Base-by-base conservation (phyloP, 2,888 invertebrate species). In the Anoplius nigerrimus region DNA sequence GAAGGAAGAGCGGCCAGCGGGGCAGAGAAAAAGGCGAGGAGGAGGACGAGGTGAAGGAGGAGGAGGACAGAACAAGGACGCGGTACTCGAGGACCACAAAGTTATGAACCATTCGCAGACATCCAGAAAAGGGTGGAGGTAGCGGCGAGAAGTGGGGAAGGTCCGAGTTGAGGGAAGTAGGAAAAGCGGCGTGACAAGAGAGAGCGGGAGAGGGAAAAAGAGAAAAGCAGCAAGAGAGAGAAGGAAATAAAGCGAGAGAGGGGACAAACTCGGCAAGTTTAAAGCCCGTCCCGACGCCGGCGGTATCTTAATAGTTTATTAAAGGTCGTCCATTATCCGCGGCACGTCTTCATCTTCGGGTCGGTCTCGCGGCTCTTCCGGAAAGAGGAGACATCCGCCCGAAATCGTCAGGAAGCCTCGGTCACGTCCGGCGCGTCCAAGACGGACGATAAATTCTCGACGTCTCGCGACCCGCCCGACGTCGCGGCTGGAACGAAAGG, bases 251-350 rank as follows among this genome's bases (percentile, higher is more conserved):
- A 22, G 4, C 48, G 42, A 60, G 54, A 24, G 24, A 45, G n/a
- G 11, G 16, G 59, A 63, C 59, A 22, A 48, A 43, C 59, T 59
- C 67, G 11, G 27, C 43, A 56, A 73, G 70, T 69, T 64, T 72
- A 62, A 71, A 78, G 78, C 52, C 60, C 56, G 66, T 43, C 72
- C 46, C 48, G 57, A 48, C 45, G 63, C 51, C 56, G 59, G 48
- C 57, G 69, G 62, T 66, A 64, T 70, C 61, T 71, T 73, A 75
- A 72, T 76, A 75, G 75, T 82, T 84, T 81, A 78, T 82, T 80
- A 82, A 82, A 78, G 66, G 67, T 74, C 71, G 62, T 52, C 73
- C 72, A 72, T 81, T 80, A 78, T 72, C 68, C 62, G 69, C 60
- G 65, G 60, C 65, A 68, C 63, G 62, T 51, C 68, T 66, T 43